Evolutionary conservation across 2,888 invertebrate species (phyloP).

Genomic region (Eupithecia abbreviata): DNA sequence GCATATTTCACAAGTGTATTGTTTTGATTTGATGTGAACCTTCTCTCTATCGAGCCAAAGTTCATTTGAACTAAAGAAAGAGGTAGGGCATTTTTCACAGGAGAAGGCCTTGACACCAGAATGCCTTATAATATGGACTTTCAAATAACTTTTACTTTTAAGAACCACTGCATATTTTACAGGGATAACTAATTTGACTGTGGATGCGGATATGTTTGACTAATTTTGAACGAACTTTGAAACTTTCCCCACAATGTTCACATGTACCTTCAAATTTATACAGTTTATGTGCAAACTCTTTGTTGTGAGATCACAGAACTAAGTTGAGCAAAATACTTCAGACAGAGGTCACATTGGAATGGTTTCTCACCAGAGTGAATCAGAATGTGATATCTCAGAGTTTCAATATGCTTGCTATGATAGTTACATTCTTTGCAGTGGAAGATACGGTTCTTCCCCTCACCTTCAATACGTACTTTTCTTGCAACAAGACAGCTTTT

Average conservation of each 20-base stretch:
- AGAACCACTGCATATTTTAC: constrained; percentile 60
- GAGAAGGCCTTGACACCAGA: constrained; percentile 61
- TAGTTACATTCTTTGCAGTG: constrained; percentile 61
- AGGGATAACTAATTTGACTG: constrained; percentile 44
- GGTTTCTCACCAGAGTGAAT: constrained; percentile 67
- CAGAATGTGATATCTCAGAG: constrained; percentile 55
- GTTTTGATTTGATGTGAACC: constrained; percentile 55
- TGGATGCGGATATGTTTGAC: constrained; percentile 65
- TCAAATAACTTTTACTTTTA: constrained; percentile 48
- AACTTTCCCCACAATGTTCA: constrained; percentile 65
- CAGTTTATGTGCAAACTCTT: constrained; percentile 60
- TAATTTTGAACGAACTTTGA: constrained; percentile 59
- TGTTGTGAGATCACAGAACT: constrained; percentile 64
- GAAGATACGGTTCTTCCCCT: constrained; percentile 37
- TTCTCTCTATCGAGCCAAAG: constrained; percentile 63
- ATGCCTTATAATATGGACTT: constrained; percentile 65
- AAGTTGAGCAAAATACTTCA: constrained; percentile 60
- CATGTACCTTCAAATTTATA: constrained; percentile 62
- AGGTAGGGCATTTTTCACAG: constrained; percentile 68
- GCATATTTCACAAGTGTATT: constrained; percentile 62
- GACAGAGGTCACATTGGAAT: constrained; percentile 62
- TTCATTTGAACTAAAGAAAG: constrained; percentile 64
- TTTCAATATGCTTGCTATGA: constrained; percentile 57
- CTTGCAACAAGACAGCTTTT: constrained; percentile 36
- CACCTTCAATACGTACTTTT: constrained; percentile 39